Conservation (phyloP, 2,113 vertebrate genomes). For the Pelecanus crispus region DNA sequence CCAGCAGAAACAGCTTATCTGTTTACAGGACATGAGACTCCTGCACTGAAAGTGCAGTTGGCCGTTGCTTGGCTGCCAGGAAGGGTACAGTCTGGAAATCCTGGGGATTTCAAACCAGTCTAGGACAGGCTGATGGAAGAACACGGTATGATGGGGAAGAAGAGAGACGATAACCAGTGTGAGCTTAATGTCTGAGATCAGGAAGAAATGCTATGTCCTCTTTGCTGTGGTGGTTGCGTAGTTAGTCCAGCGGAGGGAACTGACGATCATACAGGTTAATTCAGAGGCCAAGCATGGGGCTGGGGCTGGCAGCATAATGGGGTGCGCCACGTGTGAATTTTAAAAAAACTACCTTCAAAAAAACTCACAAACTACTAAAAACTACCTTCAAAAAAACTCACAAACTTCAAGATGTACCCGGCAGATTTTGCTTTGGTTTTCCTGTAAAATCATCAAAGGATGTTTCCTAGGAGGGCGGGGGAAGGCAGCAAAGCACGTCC, state of each 20-base stretch:
- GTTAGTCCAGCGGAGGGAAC: neutral
- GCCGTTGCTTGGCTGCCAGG: neutral
- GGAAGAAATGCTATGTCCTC: neutral
- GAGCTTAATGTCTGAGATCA: neutral
- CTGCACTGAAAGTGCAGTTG: neutral
- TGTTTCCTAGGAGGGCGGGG: neutral
- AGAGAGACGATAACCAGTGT: neutral
- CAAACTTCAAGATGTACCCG: neutral
- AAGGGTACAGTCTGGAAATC: neutral
- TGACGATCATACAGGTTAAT: neutral
- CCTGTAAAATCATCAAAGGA: neutral
- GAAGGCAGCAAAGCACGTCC: neutral
- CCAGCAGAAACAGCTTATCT: neutral
- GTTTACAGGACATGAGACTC: neutral
- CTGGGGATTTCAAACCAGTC: neutral
- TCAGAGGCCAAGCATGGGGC: rapidly evolving
- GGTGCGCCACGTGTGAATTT: neutral
- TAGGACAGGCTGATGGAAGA: neutral
- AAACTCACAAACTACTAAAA: neutral
- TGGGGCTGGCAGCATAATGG: neutral
- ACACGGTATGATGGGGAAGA: neutral
- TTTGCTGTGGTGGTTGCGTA: rapidly evolving
- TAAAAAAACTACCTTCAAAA: too few relatives aligned
- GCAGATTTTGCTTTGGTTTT: neutral
- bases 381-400: rapidly evolving